phyloP scores from a whole-genome alignment of 2,888 invertebrate species.

The Argynnis bischoffii region DNA sequence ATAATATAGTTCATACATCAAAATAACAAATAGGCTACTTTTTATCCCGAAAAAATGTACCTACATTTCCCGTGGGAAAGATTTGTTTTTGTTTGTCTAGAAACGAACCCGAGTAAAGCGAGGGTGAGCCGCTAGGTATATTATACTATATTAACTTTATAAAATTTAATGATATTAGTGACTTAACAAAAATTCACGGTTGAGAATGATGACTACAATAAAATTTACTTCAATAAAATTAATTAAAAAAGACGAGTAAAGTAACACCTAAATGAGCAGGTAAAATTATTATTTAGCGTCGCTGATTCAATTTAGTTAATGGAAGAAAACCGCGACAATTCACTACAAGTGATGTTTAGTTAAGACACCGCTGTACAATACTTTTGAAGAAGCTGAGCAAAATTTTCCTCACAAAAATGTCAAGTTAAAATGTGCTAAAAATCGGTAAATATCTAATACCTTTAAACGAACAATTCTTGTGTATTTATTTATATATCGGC shows the following conservation, averaged over 20 bases:
- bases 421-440: not conserved
- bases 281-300: constrained; percentile 51
- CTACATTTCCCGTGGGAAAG: too few species aligned
- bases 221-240: not conserved
- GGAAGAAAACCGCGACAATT: constrained; percentile 51
- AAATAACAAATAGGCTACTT: too few species aligned
- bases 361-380: constrained; percentile 28
- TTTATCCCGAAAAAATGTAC: too few species aligned
- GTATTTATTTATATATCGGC: too few species aligned
- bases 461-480: too few species aligned
- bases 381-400: constrained; percentile 21
- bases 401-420: constrained; percentile 10
- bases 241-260: constrained; percentile 30
- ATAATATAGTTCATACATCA: too few species aligned
- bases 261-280: constrained; percentile 36
- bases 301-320: constrained; percentile 66
- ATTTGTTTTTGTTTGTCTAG: too few species aligned
- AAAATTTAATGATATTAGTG: too few species aligned
- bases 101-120: too few species aligned
- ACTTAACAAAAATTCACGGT: not conserved
- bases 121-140: too few species aligned
- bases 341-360: constrained; percentile 39
- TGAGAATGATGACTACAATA: not conserved
- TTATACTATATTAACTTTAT: too few species aligned
- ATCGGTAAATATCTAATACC: not conserved